Evolutionary conservation across 2,113 vertebrate genomes (phyloP).

Genomic region (Jaculus jaculus): DNA sequence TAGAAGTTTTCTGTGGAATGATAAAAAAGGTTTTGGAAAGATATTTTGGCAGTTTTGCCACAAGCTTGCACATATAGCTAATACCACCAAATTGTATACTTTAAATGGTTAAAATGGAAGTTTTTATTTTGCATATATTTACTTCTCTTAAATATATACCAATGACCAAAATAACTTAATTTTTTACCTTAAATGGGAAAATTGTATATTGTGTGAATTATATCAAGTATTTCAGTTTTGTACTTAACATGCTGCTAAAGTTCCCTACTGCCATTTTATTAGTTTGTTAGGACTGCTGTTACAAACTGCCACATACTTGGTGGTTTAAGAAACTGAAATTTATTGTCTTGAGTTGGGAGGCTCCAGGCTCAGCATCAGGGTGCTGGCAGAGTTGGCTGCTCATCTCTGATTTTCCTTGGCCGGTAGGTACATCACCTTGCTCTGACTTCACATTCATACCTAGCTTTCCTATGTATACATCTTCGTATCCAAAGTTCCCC

Average conservation of each 20-base stretch:
- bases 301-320: neutral
- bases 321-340: neutral
- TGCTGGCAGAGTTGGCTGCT: neutral
- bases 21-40: constrained; percentile 3
- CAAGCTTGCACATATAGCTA: neutral
- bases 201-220: neutral
- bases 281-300: neutral
- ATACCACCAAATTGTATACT: neutral
- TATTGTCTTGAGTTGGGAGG: neutral
- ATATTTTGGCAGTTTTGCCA: neutral
- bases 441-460: neutral
- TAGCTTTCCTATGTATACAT: neutral
- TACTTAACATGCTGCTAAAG: neutral
- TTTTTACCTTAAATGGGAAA: neutral
- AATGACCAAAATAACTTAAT: neutral
- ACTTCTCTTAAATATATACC: neutral
- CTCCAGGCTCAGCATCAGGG: neutral
- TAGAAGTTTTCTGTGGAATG: neutral
- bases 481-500: neutral
- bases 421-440: neutral
- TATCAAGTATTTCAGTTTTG: neutral
- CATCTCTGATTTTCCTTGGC: neutral
- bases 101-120: neutral
- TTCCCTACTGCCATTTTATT: neutral
- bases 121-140: neutral